Evolutionary conservation across 2,888 invertebrate genomes (phyloP).

Genomic region (Drosophila rellima): DNA sequence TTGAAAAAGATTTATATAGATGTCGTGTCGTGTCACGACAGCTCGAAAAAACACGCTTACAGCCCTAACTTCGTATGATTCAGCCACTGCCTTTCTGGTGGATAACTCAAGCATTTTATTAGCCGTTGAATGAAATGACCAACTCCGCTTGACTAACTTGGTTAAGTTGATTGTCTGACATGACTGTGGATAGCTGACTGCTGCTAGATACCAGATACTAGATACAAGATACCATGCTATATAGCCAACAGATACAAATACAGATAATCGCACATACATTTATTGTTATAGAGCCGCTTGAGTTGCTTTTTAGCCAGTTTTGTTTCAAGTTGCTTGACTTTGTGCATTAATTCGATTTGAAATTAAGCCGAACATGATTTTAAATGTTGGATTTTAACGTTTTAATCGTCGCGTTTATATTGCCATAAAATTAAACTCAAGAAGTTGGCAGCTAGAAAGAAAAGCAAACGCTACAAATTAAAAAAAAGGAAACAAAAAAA

Average conservation of each 20-base stretch:
- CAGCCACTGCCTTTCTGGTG: slow-evolving; percentile 47
- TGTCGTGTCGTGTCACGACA: slow-evolving; percentile 1
- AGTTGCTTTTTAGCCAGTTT: slow-evolving; percentile 51
- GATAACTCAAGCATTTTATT: slow-evolving; percentile 81
- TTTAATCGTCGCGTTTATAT: slow-evolving; percentile 82
- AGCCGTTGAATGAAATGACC: slow-evolving; percentile 80
- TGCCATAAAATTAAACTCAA: slow-evolving; percentile 71
- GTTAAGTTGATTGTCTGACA: slow-evolving; percentile 80
- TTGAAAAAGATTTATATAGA: no score
- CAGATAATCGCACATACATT: slow-evolving; percentile 29
- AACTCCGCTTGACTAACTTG: slow-evolving; percentile 78
- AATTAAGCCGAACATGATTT: slow-evolving; percentile 82
- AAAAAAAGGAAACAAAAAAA: slow-evolving; percentile 3
- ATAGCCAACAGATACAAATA: slow-evolving; percentile 28
- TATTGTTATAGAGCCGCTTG: slow-evolving; percentile 41
- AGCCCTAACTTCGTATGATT: slow-evolving; percentile 6
- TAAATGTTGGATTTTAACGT: slow-evolving; percentile 80
- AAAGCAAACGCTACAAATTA: slow-evolving; percentile 14
- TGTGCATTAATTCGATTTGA: slow-evolving; percentile 70
- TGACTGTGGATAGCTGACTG: slow-evolving; percentile 69
- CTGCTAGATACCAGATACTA: slow-evolving; percentile 47
- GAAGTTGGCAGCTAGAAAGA: slow-evolving; percentile 48
- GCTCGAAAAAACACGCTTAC: neutral
- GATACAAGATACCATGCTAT: slow-evolving; percentile 15
- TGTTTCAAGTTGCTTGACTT: slow-evolving; percentile 37